Evolutionary conservation across 2,888 invertebrate genomes (phyloP).

Genomic region (Dyspetes luteomarginatus): DNA sequence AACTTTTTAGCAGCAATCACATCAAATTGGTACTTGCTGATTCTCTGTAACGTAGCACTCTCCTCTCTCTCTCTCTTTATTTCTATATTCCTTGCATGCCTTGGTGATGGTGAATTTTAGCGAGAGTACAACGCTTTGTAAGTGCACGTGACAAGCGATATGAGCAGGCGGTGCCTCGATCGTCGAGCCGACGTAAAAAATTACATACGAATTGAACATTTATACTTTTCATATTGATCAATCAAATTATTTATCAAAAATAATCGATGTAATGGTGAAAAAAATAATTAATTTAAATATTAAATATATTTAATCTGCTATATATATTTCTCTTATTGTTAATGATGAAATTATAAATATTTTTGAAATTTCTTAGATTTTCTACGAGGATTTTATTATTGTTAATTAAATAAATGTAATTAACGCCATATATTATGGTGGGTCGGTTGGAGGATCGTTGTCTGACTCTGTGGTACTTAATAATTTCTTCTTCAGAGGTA

Average conservation of each 20-base stretch:
- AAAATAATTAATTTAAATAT: neutral
- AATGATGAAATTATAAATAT: neutral
- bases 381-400: neutral
- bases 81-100: constrained; percentile 47
- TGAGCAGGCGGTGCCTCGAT: constrained; percentile 63
- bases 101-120: constrained; percentile 56
- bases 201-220: neutral
- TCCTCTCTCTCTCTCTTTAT: constrained; percentile 20
- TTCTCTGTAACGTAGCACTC: constrained; percentile 50
- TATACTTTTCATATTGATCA: neutral
- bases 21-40: constrained; percentile 59
- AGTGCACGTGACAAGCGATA: constrained; percentile 66
- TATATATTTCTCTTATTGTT: neutral
- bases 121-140: constrained; percentile 67
- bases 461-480: constrained; percentile 50
- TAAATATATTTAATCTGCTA: neutral
- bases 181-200: constrained; percentile 56
- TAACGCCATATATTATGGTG: neutral
- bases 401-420: neutral
- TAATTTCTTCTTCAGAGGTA: constrained; percentile 28
- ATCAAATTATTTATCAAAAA: neutral
- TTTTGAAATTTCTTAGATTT: neutral
- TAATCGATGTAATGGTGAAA: neutral
- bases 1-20: constrained; percentile 13
- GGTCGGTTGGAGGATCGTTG: constrained; percentile 64